Base-by-base conservation (phyloP, 2,797 vertebrate genomes). In the Salmo trutta region DNA sequence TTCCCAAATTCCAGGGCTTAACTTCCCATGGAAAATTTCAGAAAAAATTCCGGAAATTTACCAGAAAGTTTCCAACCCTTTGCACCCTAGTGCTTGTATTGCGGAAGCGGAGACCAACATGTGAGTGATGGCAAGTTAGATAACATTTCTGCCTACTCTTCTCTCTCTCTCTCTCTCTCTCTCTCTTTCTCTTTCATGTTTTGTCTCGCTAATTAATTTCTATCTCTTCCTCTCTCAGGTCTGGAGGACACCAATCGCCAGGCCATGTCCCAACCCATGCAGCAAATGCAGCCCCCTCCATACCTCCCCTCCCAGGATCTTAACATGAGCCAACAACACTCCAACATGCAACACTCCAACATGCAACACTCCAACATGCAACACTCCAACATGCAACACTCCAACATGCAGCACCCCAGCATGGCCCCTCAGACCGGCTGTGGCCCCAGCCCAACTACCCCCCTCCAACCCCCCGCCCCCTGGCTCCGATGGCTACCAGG, bases 241-340 rank as follows among this genome's bases (percentile, higher is more conserved):
- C 86, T 95, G 10, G 93, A 95, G 77, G 93, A 95, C 76, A 82
- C 91, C 0, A 92, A 92, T 27, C 94, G 95, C 78, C 97, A 96
- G 88, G 75, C 89, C 81, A 96, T 91, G 78, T 91, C 93, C 51
- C 94, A 88, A 75, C 87, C 78, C 0, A 80, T 88, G 83, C 93
- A 94, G 90, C 96, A 96, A 78, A 93, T 95, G 90, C 96, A 96
- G 79, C 96, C 95, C 14, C 96, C 96, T 51, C 96, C 96, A 0
- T 96, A 88, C 91, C 93, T 87, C 86, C 94, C 65, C 0, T 91
- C 75, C 81, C 90, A 92, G 66, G 93, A 93, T 75, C 89, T 90
- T 19, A 93, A 88, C 69, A 71, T 91, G 64, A 83, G 91, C 0
- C 93, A 95, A 4, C 93, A 88, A 80, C 86, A 88, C 91, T 2